Evolutionary conservation across 2,888 invertebrate species (phyloP), one percentile per base, ranked within the genome.

Genomic region (Balanococcus diminutus): DNA sequence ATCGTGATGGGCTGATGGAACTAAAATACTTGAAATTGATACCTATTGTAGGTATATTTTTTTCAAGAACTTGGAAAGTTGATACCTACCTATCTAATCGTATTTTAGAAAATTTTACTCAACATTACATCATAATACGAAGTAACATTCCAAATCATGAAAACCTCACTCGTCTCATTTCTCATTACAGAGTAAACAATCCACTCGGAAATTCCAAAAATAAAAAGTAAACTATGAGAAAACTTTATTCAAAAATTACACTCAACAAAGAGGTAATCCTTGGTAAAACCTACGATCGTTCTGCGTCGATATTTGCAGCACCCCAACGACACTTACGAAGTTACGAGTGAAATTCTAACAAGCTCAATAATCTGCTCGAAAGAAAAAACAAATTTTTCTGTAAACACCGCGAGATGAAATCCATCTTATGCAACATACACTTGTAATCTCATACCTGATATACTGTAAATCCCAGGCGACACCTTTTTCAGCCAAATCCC

Each of bases 361-460:
- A 67, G 28, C 61, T 61, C 61, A 61, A 56, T 14, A 25, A 67
- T 67, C 51, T 51, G 51, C 51, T 51, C 61, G 16, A 67, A 67
- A 67, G 3, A 19, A 67, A 28, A 67, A 25, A 67, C n/a, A 42
- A 51, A 46, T 2, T 16, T 16, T 46, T 9, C 14, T 9, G 14
- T 3, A 46, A 46, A 46, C 46, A 46, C 5, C 5, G 3, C 46
- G n/a, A 46, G n/a, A n/a, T n/a, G n/a, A n/a, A n/a, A n/a, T n/a
- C n/a, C n/a, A n/a, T n/a, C n/a, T n/a, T n/a, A n/a, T n/a, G n/a
- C n/a, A n/a, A n/a, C n/a, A n/a, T n/a, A n/a, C n/a, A n/a, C n/a
- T n/a, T n/a, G n/a, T n/a, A n/a, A 19, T 67, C 61, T n/a, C 75
- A 32, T 32, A 75, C 75, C 75, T 75, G 75, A 75, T 75, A n/a